A percentile compares a stretch with the other conserved stretches of the same genome.
Evolutionary conservation across 2,888 invertebrate species (phyloP).

Genomic region (Sicus ferrugineus): DNA sequence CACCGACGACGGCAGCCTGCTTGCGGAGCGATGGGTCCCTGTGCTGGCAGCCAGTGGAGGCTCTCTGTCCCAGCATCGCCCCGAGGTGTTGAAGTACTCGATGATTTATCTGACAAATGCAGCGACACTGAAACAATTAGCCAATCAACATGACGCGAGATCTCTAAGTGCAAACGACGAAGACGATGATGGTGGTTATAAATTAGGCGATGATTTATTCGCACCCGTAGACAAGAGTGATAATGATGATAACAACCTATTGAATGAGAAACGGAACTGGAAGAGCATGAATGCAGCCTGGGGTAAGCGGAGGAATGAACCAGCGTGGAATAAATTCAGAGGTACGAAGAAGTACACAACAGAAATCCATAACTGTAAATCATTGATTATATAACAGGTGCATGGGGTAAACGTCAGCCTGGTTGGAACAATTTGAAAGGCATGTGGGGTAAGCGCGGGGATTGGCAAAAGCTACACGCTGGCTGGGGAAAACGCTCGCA

Average conservation of each 20-base stretch:
- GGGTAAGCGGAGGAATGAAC: slow-evolving; percentile 73
- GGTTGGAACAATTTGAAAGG: slow-evolving; percentile 83
- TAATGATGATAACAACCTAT: slow-evolving; percentile 36
- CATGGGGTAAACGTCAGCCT: slow-evolving; percentile 80
- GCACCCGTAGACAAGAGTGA: slow-evolving; percentile 19
- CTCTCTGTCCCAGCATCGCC: slow-evolving; percentile 40
- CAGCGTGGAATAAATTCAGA: slow-evolving; percentile 69
- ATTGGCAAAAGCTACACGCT: slow-evolving; percentile 62
- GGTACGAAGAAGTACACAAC: slow-evolving; percentile 64
- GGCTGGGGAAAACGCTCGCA: slow-evolving; percentile 63
- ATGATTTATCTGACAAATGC: slow-evolving; percentile 46
- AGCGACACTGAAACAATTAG: slow-evolving; percentile 49
- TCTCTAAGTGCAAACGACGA: slow-evolving; percentile 7
- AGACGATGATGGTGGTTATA: slow-evolving; percentile 12
- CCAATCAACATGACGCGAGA: slow-evolving; percentile 40
- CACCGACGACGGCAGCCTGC: slow-evolving; percentile 45
- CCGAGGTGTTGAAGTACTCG: slow-evolving; percentile 42
- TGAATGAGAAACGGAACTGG: slow-evolving; percentile 73
- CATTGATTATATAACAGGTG: too few relatives aligned
- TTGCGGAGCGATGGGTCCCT: slow-evolving; percentile 49
- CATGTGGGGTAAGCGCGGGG: slow-evolving; percentile 77
- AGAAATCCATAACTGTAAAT: neutral
- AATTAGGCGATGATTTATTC: slow-evolving; percentile 27
- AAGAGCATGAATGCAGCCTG: slow-evolving; percentile 75
- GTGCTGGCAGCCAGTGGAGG: slow-evolving; percentile 49